These are phyloP conservation scores for Philereme vetulata DNA, from an alignment of 2,888 invertebrate species.

Conservation along the genomic window DNA sequence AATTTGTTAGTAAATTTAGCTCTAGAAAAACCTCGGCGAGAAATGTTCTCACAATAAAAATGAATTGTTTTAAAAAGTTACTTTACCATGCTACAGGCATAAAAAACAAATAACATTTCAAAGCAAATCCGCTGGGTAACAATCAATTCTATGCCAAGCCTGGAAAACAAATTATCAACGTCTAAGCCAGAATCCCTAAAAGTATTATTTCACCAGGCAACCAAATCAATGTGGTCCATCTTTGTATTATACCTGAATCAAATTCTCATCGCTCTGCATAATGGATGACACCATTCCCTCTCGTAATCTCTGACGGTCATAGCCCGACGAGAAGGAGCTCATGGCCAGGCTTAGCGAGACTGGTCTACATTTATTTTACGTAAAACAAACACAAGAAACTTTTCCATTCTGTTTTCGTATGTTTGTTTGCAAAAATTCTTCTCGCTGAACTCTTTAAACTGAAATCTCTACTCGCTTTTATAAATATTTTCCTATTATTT, in stretches of 20 bases:
- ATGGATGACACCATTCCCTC: constrained; percentile 2
- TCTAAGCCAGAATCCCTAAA: too few species aligned
- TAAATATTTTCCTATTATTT: constrained; percentile 3
- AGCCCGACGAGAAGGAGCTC: constrained; percentile 12
- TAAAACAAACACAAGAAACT: constrained; percentile 14
- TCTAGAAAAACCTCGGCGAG: too few species aligned
- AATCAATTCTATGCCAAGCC: too few species aligned
- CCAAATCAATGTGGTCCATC: too few species aligned
- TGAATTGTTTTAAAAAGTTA: too few species aligned
- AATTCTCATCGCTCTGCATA: not conserved
- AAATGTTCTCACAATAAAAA: too few species aligned
- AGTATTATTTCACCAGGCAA: too few species aligned
- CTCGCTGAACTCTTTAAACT: constrained; percentile 1
- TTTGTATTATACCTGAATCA: not conserved
- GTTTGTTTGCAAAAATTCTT: constrained; percentile 11
- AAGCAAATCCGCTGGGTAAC: too few species aligned
- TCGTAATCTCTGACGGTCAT: constrained; percentile 11
- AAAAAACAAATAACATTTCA: too few species aligned
- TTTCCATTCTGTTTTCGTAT: constrained; percentile 18
- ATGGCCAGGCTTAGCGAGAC: constrained; percentile 11
- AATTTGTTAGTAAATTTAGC: too few species aligned
- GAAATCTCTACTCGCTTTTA: not conserved
- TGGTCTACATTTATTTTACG: constrained; percentile 13
- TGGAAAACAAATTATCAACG: too few species aligned
- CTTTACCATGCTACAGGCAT: too few species aligned